A percentile compares a stretch with the other conserved stretches of the same genome.
Evolutionary conservation across 2,888 invertebrate species (phyloP).

Genomic region (Chalcosyrphus nemorum): DNA sequence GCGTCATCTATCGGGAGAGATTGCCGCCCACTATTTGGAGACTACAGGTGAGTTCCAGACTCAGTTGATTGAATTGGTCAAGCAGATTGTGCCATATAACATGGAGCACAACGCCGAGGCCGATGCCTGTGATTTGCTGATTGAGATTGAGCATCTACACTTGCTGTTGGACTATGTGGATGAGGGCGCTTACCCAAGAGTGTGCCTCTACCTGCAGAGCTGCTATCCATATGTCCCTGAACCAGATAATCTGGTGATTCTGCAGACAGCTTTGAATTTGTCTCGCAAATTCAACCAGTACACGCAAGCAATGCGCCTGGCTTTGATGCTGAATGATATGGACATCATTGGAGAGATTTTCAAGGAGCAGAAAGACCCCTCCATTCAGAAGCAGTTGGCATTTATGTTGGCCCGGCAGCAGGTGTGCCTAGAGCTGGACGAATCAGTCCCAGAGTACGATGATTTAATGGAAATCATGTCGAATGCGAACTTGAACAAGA

Average conservation of each 20-base stretch:
- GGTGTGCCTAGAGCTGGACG: conserved; percentile 90
- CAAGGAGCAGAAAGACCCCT: conserved; percentile 89
- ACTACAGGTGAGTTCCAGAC: conserved; percentile 82
- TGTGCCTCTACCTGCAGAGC: conserved; percentile 93
- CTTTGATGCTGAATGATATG: conserved; percentile 94
- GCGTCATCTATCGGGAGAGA: conserved; percentile 94
- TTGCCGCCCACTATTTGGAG: conserved; percentile 92
- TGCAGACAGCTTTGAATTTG: conserved; percentile 91
- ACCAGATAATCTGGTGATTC: conserved; percentile 92
- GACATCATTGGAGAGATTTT: conserved; percentile 93
- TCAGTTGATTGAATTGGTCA: conserved; percentile 89
- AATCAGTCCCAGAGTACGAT: conserved; percentile 86
- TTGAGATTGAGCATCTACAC: conserved; percentile 97
- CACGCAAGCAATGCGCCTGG: conserved; percentile 94
- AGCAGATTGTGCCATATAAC: conserved; percentile 95
- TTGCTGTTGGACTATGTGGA: conserved; percentile 94
- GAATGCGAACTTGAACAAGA: conserved; percentile 95
- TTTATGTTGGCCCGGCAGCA: conserved; percentile 98
- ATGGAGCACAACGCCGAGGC: conserved; percentile 99
- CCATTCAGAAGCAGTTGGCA: conserved; percentile 95
- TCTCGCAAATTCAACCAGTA: conserved; percentile 94
- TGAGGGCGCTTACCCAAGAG: conserved; percentile 93
- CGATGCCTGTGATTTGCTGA: conserved; percentile 98
- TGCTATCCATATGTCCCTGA: conserved; percentile 98
- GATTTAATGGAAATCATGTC: conserved; percentile 95